Conservation (phyloP, 2,888 invertebrate species). For the Anorthoa munda region DNA sequence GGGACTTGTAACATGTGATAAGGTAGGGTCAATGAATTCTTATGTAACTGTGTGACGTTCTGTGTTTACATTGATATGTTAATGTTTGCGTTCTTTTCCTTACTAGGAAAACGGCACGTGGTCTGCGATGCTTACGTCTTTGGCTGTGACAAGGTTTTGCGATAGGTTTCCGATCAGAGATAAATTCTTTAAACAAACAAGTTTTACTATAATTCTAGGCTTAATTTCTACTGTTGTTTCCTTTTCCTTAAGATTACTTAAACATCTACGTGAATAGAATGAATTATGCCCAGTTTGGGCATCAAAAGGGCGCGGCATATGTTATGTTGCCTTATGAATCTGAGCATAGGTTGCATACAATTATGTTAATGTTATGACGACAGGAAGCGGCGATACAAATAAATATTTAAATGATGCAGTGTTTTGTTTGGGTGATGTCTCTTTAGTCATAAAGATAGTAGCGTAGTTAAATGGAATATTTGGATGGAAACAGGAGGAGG, state of each 20-base stretch:
- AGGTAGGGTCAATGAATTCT: conserved; percentile 57
- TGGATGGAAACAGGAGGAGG: background rate
- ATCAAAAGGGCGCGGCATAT: conserved; percentile 34
- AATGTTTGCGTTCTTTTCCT: conserved; percentile 33
- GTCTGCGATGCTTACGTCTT: background rate
- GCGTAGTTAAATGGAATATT: background rate
- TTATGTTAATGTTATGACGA: conserved; percentile 37
- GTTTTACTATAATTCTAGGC: background rate
- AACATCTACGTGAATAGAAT: conserved; percentile 42
- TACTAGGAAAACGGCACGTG: conserved; percentile 29
- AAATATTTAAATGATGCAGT: conserved; percentile 1
- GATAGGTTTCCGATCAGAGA: background rate
- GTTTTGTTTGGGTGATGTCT: conserved; percentile 18
- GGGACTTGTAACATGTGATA: conserved; percentile 60
- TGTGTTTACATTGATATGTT: conserved; percentile 41
- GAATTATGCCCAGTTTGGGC: conserved; percentile 29
- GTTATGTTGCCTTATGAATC: conserved; percentile 19
- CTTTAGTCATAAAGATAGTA: background rate
- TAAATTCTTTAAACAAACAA: background rate
- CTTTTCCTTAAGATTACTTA: conserved; percentile 21
- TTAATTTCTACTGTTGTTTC: too few species aligned
- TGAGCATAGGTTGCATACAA: conserved; percentile 29
- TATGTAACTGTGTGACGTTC: conserved; percentile 51
- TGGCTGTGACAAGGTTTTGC: background rate
- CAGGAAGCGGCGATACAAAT: conserved; percentile 24